Evolutionary conservation across 2,113 vertebrate genomes (phyloP).

Genomic region (Argyrosomus japonicus): DNA sequence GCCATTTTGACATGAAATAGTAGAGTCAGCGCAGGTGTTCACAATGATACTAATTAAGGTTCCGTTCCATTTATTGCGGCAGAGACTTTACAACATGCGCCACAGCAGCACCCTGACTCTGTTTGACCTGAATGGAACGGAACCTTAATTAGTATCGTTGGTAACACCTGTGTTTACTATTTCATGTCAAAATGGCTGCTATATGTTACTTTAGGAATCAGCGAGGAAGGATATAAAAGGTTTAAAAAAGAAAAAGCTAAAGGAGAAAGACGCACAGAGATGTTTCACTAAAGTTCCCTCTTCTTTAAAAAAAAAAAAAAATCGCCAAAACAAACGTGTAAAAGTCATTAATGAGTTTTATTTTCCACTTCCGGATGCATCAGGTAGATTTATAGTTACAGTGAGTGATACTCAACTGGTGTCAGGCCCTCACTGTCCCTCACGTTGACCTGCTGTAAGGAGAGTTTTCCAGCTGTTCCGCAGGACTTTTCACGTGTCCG

Average conservation of each 20-base stretch:
- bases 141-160: no score
- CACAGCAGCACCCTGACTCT: no score
- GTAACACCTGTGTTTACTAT: not conserved
- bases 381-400: not conserved
- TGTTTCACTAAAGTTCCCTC: not conserved
- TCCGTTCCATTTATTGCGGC: no score
- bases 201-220: not conserved
- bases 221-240: not conserved
- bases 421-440: constrained; percentile 8
- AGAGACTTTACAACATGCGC: no score
- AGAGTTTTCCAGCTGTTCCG: constrained; percentile 33
- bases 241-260: not conserved
- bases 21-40: no score
- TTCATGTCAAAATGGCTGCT: no score
- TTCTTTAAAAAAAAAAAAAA: not conserved
- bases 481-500: constrained; percentile 31
- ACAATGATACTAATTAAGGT: no score
- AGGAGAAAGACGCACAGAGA: no score
- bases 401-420: constrained; percentile 17
- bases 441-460: not conserved
- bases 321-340: not conserved
- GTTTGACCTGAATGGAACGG: no score
- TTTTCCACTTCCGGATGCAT: not conserved
- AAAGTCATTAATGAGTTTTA: not conserved
- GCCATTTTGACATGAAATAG: no score